Evolutionary conservation across 2,888 invertebrate genomes (phyloP).

Genomic region (Gymnoscelis rufifasciata): DNA sequence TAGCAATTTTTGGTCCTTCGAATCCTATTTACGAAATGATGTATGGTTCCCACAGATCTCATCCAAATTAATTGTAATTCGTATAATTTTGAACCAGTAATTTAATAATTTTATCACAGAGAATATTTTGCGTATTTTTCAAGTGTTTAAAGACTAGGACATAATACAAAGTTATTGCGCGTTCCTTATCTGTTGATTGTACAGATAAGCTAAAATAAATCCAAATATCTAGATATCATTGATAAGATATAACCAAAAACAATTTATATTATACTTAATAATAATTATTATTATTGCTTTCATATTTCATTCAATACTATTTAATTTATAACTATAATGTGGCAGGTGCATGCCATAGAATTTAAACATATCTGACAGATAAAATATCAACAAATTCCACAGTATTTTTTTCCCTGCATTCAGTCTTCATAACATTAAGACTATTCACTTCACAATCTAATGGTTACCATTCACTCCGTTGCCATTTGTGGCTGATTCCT

Average conservation of each 20-base stretch:
- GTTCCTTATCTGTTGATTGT: slow-evolving; percentile 3
- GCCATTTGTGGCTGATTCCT: slow-evolving; percentile 55
- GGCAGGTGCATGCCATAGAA: too few species aligned
- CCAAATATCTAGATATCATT: background rate
- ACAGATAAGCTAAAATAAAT: slow-evolving; percentile 1
- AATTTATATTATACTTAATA: too few species aligned
- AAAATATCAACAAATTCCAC: too few species aligned
- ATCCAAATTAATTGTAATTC: background rate
- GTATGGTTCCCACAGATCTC: background rate
- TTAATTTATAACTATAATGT: too few species aligned
- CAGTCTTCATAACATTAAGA: slow-evolving; percentile 14
- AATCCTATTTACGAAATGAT: background rate
- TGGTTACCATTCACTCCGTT: slow-evolving; percentile 67
- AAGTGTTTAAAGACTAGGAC: slow-evolving; percentile 12
- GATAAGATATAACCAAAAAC: too few species aligned
- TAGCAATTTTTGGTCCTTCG: background rate
- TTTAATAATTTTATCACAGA: too few species aligned
- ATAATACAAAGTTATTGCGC: slow-evolving; percentile 7
- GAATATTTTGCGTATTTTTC: background rate
- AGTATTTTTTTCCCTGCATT: slow-evolving; percentile 1
- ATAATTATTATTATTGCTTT: background rate
- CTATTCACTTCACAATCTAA: slow-evolving; percentile 24
- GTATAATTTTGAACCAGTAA: background rate
- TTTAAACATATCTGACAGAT: background rate
- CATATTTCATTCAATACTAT: too few species aligned